Percentiles rank a stretch among this genome's conserved stretches.
phyloP scores from a whole-genome alignment of 1,140 invertebrate genomes.

The Sitodiplosis mosellana region DNA sequence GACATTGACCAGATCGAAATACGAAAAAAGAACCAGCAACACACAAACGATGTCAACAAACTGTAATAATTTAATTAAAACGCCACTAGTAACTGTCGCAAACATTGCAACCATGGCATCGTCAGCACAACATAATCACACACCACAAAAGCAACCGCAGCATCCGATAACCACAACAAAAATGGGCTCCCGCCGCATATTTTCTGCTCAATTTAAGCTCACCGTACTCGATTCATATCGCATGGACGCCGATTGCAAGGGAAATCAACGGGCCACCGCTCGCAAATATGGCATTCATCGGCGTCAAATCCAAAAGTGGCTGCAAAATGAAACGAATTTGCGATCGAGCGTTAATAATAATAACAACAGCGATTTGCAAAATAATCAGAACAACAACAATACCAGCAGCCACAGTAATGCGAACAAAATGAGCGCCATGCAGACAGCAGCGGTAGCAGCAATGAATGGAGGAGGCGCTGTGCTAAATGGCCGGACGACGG shows the following conservation, averaged over 20 bases:
- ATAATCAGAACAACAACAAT: not conserved
- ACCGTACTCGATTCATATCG: slow-evolving; percentile 71
- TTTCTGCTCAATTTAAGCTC: slow-evolving; percentile 66
- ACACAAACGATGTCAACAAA: no score
- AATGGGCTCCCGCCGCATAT: slow-evolving; percentile 60
- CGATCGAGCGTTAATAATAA: slow-evolving; percentile 37
- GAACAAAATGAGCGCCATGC: no score
- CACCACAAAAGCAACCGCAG: slow-evolving; percentile 6
- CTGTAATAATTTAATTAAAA: no score
- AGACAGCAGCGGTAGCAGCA: no score
- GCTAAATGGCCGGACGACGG: no score
- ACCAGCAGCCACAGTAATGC: no score
- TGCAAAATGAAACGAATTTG: slow-evolving; percentile 58
- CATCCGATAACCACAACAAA: slow-evolving; percentile 29
- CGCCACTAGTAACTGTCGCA: no score
- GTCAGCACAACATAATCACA: no score
- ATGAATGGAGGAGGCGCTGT: no score
- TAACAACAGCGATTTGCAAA: slow-evolving; percentile 6
- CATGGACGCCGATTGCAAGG: slow-evolving; percentile 61
- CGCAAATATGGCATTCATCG: slow-evolving; percentile 72
- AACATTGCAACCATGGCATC: no score
- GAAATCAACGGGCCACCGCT: slow-evolving; percentile 68
- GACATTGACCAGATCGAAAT: no score
- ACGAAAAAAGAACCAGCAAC: no score
- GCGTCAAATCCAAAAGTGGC: slow-evolving; percentile 74